Conservation (phyloP, 2,113 vertebrate genomes). For the Pachypanchax playfairii region DNA sequence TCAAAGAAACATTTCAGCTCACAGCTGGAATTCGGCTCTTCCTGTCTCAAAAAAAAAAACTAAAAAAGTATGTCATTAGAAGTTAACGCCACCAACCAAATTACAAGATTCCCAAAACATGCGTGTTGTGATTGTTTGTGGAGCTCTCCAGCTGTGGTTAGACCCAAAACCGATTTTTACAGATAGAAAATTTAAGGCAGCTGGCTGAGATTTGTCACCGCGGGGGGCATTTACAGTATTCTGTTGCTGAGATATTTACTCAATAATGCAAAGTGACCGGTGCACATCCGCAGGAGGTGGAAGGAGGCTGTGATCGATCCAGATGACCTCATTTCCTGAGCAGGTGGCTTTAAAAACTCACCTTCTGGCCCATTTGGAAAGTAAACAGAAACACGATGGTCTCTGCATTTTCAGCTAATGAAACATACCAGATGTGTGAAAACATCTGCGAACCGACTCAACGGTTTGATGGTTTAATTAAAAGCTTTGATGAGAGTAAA, state of each 20-base stretch:
- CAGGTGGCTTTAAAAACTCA: constrained; percentile 17
- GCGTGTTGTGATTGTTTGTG: not conserved
- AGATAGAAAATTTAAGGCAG: not conserved
- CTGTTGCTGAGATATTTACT: not conserved
- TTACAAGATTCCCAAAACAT: constrained; percentile 2
- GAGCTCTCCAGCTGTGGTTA: not conserved
- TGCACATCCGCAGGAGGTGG: not conserved
- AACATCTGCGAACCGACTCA: not conserved
- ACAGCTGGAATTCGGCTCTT: constrained; percentile 18
- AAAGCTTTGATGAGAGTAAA: not conserved
- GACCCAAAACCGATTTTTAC: not conserved
- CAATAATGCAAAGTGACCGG: not conserved
- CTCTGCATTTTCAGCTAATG: not conserved
- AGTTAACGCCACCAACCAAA: not conserved
- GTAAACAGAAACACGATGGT: constrained; percentile 6
- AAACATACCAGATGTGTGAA: constrained; percentile 2
- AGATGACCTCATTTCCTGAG: constrained; percentile 15
- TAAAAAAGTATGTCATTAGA: not conserved
- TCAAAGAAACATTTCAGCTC: constrained; percentile 1
- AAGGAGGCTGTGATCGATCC: not conserved
- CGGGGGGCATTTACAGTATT: not conserved
- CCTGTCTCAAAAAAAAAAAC: not conserved
- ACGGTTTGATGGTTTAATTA: not conserved
- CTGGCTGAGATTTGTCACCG: constrained; percentile 5
- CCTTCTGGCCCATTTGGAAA: constrained; percentile 7